phyloP scores from a whole-genome alignment of 2,113 vertebrate species.

The Rhynchomys soricoides region DNA sequence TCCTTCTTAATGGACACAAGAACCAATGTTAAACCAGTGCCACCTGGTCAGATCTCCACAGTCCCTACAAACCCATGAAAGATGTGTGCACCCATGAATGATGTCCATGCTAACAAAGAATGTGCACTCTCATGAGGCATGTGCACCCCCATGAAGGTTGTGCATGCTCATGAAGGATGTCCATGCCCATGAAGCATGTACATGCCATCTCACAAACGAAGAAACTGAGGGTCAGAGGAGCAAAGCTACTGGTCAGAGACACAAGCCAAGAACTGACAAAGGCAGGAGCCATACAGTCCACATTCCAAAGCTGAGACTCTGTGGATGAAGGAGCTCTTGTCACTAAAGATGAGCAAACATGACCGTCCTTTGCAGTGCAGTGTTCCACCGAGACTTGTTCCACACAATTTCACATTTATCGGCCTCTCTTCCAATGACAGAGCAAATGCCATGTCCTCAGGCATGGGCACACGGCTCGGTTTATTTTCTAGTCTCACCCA shows the following conservation, averaged over 20 bases:
- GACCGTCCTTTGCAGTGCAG: neutral
- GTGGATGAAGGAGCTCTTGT: fast-evolving
- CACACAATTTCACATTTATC: neutral
- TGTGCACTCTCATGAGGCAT: neutral
- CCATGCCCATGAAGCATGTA: neutral
- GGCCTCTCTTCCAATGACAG: neutral
- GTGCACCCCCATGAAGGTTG: neutral
- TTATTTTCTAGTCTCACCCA: neutral
- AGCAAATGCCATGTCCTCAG: neutral
- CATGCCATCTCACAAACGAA: neutral
- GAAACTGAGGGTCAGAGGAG: conserved; percentile 25
- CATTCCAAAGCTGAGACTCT: neutral
- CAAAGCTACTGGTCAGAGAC: neutral
- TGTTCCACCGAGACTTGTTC: neutral
- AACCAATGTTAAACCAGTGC: neutral
- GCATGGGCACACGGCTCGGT: neutral
- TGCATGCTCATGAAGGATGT: neutral
- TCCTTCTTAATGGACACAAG: neutral
- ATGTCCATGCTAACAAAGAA: neutral
- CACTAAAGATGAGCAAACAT: neutral
- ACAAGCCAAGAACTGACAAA: neutral
- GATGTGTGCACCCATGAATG: neutral
- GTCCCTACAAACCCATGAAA: neutral
- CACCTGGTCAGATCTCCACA: neutral
- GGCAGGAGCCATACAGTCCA: neutral